A percentile compares a stretch with the other conserved stretches of the same genome.
These are phyloP conservation scores for Dallia pectoralis DNA, from an alignment of 2,797 vertebrate genomes.

Conservation along the genomic window DNA sequence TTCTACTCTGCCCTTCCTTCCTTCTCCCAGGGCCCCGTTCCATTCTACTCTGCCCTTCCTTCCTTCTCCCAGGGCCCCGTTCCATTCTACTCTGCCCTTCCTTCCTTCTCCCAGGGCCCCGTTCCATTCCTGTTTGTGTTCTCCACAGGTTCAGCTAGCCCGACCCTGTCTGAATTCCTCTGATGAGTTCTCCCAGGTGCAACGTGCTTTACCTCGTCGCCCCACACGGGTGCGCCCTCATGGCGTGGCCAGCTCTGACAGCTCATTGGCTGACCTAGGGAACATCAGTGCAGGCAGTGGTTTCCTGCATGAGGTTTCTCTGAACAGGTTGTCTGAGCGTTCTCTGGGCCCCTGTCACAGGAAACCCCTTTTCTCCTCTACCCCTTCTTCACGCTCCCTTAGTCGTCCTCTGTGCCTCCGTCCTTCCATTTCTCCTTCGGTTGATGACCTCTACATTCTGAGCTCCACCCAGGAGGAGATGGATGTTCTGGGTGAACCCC, in stretches of 20 bases:
- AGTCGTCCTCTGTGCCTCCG: constrained; percentile 14
- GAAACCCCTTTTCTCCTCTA: constrained; percentile 67
- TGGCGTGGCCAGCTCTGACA: constrained; percentile 36
- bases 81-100: too few relatives aligned
- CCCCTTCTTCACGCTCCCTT: constrained; percentile 49
- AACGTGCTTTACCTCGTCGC: neutral
- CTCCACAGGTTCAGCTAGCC: constrained; percentile 14
- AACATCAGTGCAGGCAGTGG: constrained; percentile 10
- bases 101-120: too few relatives aligned
- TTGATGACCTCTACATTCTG: constrained; percentile 19
- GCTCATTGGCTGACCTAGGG: constrained; percentile 25
- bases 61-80: too few relatives aligned
- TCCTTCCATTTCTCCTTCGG: constrained; percentile 18
- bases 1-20: too few relatives aligned
- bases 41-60: too few relatives aligned
- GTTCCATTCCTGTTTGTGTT: neutral
- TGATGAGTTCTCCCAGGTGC: constrained; percentile 55
- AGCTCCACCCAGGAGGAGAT: constrained; percentile 38
- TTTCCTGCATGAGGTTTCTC: constrained; percentile 44
- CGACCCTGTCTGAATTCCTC: constrained; percentile 54
- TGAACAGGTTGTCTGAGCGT: constrained; percentile 46
- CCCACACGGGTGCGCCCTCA: constrained; percentile 15
- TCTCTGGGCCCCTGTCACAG: constrained; percentile 29
- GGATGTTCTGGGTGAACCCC: constrained; percentile 13
- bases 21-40: too few relatives aligned